Conservation (phyloP, 2,888 invertebrate species). For the Macaria liturata region DNA sequence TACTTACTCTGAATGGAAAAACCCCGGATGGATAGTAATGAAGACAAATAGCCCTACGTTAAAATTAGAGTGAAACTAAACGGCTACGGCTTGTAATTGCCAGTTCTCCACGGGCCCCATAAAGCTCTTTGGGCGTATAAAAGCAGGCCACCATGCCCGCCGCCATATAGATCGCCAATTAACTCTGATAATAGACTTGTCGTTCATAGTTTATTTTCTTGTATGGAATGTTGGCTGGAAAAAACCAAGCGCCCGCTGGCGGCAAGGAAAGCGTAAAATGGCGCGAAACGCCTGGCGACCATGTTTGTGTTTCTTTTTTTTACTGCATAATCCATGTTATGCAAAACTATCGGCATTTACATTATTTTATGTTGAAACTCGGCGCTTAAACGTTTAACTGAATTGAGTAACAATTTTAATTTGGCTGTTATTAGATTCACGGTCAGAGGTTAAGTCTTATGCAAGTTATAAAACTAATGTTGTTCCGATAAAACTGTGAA, state of each 20-base stretch:
- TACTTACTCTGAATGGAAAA: too few species aligned
- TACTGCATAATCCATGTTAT: neutral
- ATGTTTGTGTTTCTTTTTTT: constrained; percentile 10
- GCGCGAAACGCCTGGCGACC: constrained; percentile 14
- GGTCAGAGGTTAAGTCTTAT: constrained; percentile 2
- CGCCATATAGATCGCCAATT: constrained; percentile 68
- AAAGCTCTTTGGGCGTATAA: constrained; percentile 28
- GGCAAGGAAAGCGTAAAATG: constrained; percentile 73
- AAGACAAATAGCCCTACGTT: too few species aligned
- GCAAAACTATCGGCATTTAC: constrained; percentile 8
- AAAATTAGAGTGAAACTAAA: too few species aligned
- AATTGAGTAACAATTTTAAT: neutral
- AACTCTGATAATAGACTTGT: constrained; percentile 65
- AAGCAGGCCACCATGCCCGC: constrained; percentile 55
- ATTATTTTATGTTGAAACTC: constrained; percentile 12
- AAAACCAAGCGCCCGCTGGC: constrained; percentile 56
- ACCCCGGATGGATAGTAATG: too few species aligned
- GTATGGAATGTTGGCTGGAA: constrained; percentile 66
- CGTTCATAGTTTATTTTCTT: constrained; percentile 63
- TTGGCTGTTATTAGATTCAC: constrained; percentile 1
- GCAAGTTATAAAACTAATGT: neutral
- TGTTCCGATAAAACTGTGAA: neutral
- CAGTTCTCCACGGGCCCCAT: too few species aligned
- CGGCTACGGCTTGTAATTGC: too few species aligned
- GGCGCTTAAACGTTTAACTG: constrained; percentile 2